Evolutionary conservation across 2,888 invertebrate species (phyloP), one percentile per base, ranked within the genome.

Genomic region (Cheiracanthium punctorium): DNA sequence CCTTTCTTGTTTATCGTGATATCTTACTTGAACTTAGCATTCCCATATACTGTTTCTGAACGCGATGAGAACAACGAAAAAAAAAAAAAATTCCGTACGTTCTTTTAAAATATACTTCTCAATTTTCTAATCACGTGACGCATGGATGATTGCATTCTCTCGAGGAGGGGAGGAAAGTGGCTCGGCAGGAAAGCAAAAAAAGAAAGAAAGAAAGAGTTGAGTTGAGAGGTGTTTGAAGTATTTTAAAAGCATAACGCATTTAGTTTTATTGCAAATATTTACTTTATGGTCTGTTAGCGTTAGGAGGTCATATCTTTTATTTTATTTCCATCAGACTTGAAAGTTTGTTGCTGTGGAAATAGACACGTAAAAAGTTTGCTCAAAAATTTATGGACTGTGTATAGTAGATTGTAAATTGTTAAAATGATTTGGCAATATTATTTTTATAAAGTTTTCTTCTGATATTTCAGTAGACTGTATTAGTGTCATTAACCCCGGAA

Each of bases 401-500:
- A 64, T 20, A n/a, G n/a, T n/a, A n/a, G n/a, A 17, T n/a, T 67
- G 32, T 14, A 67, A 7, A 24, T 58, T 58, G 58, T 24, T 24
- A 17, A 58, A 58, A 58, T 17, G 58, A 1, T 58, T 24, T 58
- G 24, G 24, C 58, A 48, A n/a, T 17, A 48, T 17, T 10, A 37
- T 10, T 8, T 17, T 48, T 48, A 5, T 1, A 4, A 17, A 48
- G 48, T 24, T 2, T 58, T 58, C 1, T n/a, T 14, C n/a, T 67
- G 32, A 30, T 32, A 17, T 67, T 67, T 67, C 30, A 67, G 17
- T 30, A 5, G 20, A 17, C 32, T 5, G 17, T 10, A 29, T 30
- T n/a, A 29, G 17, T 71, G 80, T 80, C 80, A 73, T 65, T 80
- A 80, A 80, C 58, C 80, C 80, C 80, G 80, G 80, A 80, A 80